phyloP scores from a whole-genome alignment of 2,797 vertebrate genomes.

The Myotis myotis region DNA sequence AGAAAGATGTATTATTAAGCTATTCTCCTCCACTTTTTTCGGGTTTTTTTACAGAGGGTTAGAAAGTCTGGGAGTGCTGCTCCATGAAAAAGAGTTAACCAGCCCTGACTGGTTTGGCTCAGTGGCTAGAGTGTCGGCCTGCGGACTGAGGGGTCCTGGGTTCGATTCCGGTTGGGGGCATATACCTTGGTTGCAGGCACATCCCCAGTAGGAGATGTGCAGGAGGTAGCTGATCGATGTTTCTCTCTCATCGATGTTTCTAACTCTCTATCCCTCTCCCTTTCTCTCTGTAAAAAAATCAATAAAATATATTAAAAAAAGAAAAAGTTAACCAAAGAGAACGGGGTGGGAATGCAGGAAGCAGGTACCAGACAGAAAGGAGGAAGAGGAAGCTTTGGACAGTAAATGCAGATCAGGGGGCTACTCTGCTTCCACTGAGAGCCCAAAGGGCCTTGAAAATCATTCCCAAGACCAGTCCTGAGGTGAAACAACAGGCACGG shows the following conservation, averaged over 20 bases:
- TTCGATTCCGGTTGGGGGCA: too few relatives aligned
- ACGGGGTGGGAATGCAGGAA: accelerated
- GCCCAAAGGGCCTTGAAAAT: background rate
- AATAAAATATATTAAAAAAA: background rate
- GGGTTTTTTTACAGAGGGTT: too few relatives aligned
- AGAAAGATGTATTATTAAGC: background rate
- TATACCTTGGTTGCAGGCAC: too few relatives aligned
- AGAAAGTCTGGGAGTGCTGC: background rate
- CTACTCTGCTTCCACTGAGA: background rate
- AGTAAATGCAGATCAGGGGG: background rate
- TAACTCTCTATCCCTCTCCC: too few relatives aligned
- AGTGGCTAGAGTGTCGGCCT: too few relatives aligned
- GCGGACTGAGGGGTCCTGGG: too few relatives aligned
- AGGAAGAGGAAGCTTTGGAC: background rate
- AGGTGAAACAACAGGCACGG: background rate
- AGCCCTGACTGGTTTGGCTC: background rate
- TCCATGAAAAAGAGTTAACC: background rate
- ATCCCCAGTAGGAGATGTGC: too few relatives aligned
- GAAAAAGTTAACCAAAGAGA: background rate
- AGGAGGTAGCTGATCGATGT: too few relatives aligned
- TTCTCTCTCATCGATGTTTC: too few relatives aligned
- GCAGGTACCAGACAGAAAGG: background rate
- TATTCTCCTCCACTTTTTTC: background rate
- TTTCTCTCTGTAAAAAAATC: too few relatives aligned
- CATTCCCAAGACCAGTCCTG: background rate